Evolutionary conservation across 2,797 vertebrate species (phyloP), one percentile per base, ranked within the genome.

Genomic region (Enteromius anoplus): DNA sequence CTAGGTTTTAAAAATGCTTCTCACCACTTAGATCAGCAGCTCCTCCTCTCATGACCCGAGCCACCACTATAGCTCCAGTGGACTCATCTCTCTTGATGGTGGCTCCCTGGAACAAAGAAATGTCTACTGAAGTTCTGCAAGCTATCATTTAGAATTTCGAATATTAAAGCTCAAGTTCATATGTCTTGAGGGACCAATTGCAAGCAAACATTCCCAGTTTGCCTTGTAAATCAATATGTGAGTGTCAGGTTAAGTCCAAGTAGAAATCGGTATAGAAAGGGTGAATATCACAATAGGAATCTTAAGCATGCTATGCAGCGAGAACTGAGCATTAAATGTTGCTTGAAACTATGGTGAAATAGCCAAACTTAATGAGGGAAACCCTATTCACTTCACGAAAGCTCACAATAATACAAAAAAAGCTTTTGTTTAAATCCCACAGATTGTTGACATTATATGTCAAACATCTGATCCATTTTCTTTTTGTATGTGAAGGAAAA

Each of bases 11-110:
- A 47, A 83, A 11, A 37, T 45, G 21, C 1, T 60, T 42, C 90
- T 95, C 89, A 98, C 97, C 97, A 45, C 96, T 98, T 92, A 95
- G 94, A 15, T 99, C 96, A 15, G 97, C 97, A 34, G 97, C 94
- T 40, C 97, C 96, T 89, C 97, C 97, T 89, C 93, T 95, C 96
- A 98, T 96, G 91, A 99, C 95, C 84, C 97, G 93, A 5, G 97
- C 97, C 86, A 99, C 96, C 23, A 96, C 82, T 70, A 98, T 95
- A 0, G 96, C 96, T 53, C 97, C 97, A 0, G 94, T 96, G 71
- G 93, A 92, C 85, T 95, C 91, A 62, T 98, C 96, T 87, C 89
- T 95, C 91, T 96, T 97, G 85, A 99, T 96, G 15, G 97, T 99
- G 75, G 96, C 97, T 72, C 97, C 97, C 97, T 90, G 86, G 84